Base-by-base conservation (phyloP, 37 sponge, comb jelly and placozoan genomes). In the Tethya wilhelma region DNA sequence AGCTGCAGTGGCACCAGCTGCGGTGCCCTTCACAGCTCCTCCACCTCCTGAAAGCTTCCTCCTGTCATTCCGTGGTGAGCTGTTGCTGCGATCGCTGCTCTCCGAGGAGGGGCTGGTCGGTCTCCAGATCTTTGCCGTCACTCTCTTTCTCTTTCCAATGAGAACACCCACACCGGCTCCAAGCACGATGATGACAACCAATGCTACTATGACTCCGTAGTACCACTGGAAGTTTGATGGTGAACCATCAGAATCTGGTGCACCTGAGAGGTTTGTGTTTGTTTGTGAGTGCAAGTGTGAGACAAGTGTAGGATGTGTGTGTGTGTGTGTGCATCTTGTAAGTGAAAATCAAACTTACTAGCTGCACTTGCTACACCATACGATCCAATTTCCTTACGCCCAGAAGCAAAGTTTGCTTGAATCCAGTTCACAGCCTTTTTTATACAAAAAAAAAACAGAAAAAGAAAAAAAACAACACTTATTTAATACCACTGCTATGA, bases 81-180 rank as follows among this genome's bases (percentile, higher is more conserved):
- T 66, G 53, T n/a, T n/a, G 25, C 68, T 67, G 2, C 71, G 59
- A 26, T 53, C 37, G 2, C 26, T 69, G 0, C 43, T 59, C 14
- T 53, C 64, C 19, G 70, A 72, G 36, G 70, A 49, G 37, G 81
- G 81, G 26, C 68, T 56, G 40, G 44, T 55, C 5, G 87, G 87
- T 4, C 82, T 45, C 87, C 87, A 87, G 2, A 87, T 41, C 41
- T 63, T 80, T 17, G 81, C 87, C 19, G 36, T 64, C 30, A 77
- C 17, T 0, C 77, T 43, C 2, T 45, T n/a, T 20, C 79, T 65
- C 55, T 78, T 78, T 2, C 66, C 53, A 0, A 64, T 46, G 1
- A 65, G 2, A 1, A 78, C 20, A 2, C 29, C 79, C 25, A 66
- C 22, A 64, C 6, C 55, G 11, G 46, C 67, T 0, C n/a, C 44